phyloP scores from a whole-genome alignment of 1,140 invertebrate species.

The Orchestia grillus region DNA sequence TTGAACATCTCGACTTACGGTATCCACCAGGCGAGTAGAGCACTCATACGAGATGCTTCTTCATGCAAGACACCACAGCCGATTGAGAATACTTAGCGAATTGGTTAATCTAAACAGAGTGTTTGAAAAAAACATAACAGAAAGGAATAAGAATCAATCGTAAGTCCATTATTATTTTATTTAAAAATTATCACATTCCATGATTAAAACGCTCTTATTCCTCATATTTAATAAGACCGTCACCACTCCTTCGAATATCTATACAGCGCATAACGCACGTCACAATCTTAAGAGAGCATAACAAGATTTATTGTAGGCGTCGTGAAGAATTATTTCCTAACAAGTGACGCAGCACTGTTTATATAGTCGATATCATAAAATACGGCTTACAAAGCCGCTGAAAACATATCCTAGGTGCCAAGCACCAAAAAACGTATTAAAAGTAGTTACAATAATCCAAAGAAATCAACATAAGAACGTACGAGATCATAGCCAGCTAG shows the following conservation, averaged over 20 bases:
- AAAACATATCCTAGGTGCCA: background rate
- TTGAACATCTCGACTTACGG: too few species aligned
- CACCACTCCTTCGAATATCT: background rate
- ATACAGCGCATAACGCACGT: background rate
- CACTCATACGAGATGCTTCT: background rate
- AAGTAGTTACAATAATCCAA: background rate
- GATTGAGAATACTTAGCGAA: background rate
- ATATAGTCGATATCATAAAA: slow-evolving; percentile 21
- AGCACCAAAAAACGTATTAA: slow-evolving; percentile 5
- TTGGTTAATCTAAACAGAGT: background rate
- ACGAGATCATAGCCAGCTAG: slow-evolving; percentile 15
- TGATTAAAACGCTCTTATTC: background rate
- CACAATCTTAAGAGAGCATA: slow-evolving; percentile 1
- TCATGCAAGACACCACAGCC: background rate
- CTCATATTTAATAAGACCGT: background rate
- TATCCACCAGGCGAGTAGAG: too few species aligned
- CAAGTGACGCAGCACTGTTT: background rate
- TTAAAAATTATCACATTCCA: slow-evolving; percentile 53
- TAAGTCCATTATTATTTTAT: background rate
- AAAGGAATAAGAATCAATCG: background rate
- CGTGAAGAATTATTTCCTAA: background rate
- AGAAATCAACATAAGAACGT: background rate
- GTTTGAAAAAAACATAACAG: background rate
- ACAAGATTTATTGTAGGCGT: background rate
- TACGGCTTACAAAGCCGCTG: background rate